Evolutionary conservation across 2,113 vertebrate species (phyloP).

Genomic region (Brevimyrus niger): DNA sequence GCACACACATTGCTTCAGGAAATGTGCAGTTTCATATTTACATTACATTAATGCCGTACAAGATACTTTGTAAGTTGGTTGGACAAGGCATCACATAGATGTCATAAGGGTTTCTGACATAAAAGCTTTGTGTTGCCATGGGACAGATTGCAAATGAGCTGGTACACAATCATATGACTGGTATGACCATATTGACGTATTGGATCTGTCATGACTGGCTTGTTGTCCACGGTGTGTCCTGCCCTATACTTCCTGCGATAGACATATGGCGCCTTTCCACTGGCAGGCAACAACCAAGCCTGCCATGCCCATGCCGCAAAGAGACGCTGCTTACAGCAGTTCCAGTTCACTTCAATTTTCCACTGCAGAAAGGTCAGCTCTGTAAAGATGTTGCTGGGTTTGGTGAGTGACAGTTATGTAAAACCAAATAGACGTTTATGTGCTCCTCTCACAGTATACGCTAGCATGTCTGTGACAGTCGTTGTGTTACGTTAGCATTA

Average conservation of each 20-base stretch:
- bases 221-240: neutral
- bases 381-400: neutral
- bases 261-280: neutral
- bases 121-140: neutral
- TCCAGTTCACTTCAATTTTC: neutral
- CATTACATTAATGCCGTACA: neutral
- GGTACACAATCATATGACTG: neutral
- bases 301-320: neutral
- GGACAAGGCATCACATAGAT: neutral
- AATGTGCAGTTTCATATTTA: neutral
- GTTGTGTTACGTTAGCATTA: neutral
- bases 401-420: neutral
- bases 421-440: neutral
- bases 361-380: neutral
- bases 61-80: neutral
- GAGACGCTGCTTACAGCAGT: neutral
- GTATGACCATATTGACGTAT: neutral
- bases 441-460: neutral
- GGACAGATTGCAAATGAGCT: neutral
- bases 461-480: neutral
- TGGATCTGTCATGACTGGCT: neutral
- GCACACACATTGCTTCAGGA: neutral
- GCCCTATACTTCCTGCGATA: neutral
- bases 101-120: neutral
- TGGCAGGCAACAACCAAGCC: neutral